Base-by-base conservation (phyloP, 2,888 invertebrate genomes). In the Melipona bicolor region DNA sequence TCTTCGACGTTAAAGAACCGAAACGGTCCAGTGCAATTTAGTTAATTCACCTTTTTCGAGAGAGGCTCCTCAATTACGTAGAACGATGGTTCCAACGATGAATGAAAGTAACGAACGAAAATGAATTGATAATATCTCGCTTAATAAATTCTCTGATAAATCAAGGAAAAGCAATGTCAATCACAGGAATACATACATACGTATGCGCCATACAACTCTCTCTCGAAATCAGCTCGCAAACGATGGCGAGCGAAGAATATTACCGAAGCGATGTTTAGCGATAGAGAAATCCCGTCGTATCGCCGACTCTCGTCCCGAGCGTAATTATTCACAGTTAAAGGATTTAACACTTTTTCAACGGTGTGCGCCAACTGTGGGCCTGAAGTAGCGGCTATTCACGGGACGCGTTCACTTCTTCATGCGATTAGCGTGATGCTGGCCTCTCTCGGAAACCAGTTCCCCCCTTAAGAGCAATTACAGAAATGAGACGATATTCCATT, bases 401-500 rank as follows among this genome's bases (percentile, higher is more conserved):
- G 9, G 67, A 78, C 79, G 49, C 61, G 59, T 27, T 71, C 56
- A 36, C 71, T 82, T 79, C 83, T 85, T 83, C 9, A 24, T 54
- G 77, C 81, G 83, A 87, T 85, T 83, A 83, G 64, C 79, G 71
- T 61, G 67, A 70, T 73, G 64, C 62, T 78, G 52, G 43, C 43
- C 36, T 43, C 74, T 78, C 64, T 56, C 32, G 75, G 74, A 73
- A 81, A 83, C 77, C 85, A 85, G 78, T 77, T 83, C 79, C 69
- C 77, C 69, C 78, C 52, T 56, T 65, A 72, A 82, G 65, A 64
- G 79, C 74, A 80, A 82, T 86, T 85, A 85, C 75, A 81, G 77
- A 86, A 84, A 83, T 75, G 77, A 77, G 67, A 81, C 80, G 76
- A 77, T 77, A 72, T 79, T 78, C 72, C 65, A 75, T 84, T 77